Evolutionary conservation across 2,888 invertebrate genomes (phyloP).

Genomic region (Lochmaea capreae): DNA sequence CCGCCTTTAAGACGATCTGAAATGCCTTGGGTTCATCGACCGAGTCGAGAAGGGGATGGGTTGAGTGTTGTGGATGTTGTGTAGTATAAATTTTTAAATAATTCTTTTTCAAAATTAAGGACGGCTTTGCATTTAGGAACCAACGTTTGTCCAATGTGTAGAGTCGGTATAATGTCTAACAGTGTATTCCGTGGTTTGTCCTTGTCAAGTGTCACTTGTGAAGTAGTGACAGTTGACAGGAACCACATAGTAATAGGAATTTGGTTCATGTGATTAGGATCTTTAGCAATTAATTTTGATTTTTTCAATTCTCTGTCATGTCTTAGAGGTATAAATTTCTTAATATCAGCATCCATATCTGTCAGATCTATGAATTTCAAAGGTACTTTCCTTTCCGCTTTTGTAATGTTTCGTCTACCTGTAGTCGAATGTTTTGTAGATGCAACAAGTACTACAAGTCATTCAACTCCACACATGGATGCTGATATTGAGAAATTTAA

Average conservation of each 20-base stretch:
- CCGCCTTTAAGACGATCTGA: constrained; percentile 33
- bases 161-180: too few species aligned
- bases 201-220: too few species aligned
- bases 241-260: constrained; percentile 11
- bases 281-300: not conserved
- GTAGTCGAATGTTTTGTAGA: too few species aligned
- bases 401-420: too few species aligned
- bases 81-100: constrained; percentile 35
- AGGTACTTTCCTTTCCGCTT: too few species aligned
- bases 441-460: not conserved
- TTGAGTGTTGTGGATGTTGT: constrained; percentile 50
- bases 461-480: constrained; percentile 13
- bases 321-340: constrained; percentile 16
- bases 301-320: constrained; percentile 3
- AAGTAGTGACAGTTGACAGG: too few species aligned
- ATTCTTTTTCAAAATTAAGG: constrained; percentile 11
- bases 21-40: constrained; percentile 42
- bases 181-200: too few species aligned
- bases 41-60: constrained; percentile 42
- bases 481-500: constrained; percentile 6
- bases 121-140: too few species aligned
- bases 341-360: not conserved
- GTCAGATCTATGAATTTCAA: constrained; percentile 36
- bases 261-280: constrained; percentile 27
- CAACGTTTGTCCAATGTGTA: too few species aligned